Evolutionary conservation across 2,797 vertebrate genomes (phyloP).

Genomic region (Lepilemur septentrionalis): DNA sequence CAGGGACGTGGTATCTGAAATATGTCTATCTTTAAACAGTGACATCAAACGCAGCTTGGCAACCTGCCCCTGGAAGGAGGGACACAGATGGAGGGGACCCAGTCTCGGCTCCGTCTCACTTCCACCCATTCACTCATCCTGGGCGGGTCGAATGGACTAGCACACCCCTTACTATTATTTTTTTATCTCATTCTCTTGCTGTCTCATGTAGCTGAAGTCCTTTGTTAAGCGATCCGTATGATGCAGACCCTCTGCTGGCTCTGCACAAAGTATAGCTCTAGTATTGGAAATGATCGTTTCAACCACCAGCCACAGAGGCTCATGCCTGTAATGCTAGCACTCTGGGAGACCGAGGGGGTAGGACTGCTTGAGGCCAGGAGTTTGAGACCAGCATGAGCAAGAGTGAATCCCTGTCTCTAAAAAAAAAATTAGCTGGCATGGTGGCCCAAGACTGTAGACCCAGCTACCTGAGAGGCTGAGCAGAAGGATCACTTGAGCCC

Average conservation of each 20-base stretch:
- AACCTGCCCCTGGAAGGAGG: background rate
- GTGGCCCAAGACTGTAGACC: background rate
- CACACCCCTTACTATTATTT: background rate
- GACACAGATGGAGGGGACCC: background rate
- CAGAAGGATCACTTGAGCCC: background rate
- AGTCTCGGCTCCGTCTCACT: background rate
- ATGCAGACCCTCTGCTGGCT: no score
- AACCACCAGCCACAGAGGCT: no score
- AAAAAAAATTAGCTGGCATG: background rate
- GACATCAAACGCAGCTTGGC: background rate
- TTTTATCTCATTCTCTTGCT: background rate
- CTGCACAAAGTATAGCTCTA: no score
- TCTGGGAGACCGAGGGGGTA: no score
- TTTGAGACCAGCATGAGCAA: no score
- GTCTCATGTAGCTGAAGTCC: background rate
- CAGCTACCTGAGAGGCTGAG: background rate
- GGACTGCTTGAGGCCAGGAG: no score
- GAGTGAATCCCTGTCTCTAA: no score
- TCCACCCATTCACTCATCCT: accelerated
- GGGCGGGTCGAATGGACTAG: accelerated
- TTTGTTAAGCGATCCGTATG: background rate
- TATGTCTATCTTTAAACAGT: background rate
- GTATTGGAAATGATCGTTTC: no score
- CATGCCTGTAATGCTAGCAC: no score
- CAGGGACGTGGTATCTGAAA: background rate